phyloP scores from a whole-genome alignment of 1,140 invertebrate genomes.

The Heliconius melpomene region DNA sequence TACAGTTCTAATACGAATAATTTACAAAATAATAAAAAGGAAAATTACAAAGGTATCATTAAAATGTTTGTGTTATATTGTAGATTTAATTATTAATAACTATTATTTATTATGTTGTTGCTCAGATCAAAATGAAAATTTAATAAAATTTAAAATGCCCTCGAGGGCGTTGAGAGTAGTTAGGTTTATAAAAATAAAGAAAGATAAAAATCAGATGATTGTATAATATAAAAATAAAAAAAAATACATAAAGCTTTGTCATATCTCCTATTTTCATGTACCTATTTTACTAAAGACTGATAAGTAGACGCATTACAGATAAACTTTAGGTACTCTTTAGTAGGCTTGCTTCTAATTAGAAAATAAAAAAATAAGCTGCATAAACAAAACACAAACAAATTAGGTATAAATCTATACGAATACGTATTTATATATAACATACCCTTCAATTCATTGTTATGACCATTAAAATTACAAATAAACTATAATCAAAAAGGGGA shows the following conservation, averaged over 20 bases:
- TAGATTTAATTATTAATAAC: not conserved
- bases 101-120: not conserved
- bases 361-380: not conserved
- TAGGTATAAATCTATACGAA: not conserved
- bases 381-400: not conserved
- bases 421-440: not conserved
- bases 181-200: not conserved
- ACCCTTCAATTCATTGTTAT: not conserved
- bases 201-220: no score
- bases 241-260: no score
- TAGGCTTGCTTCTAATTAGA: not conserved
- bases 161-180: not conserved
- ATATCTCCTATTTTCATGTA: not conserved
- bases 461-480: not conserved
- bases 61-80: not conserved
- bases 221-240: no score
- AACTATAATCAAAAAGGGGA: not conserved
- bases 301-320: not conserved
- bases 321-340: not conserved
- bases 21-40: not conserved
- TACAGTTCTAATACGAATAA: constrained; percentile 82
- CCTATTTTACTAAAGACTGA: not conserved
- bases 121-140: not conserved
- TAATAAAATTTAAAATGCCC: not conserved
- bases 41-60: not conserved